These are phyloP conservation scores for Scleropages formosus DNA, from an alignment of 2,797 vertebrate genomes.

Conservation along the genomic window DNA sequence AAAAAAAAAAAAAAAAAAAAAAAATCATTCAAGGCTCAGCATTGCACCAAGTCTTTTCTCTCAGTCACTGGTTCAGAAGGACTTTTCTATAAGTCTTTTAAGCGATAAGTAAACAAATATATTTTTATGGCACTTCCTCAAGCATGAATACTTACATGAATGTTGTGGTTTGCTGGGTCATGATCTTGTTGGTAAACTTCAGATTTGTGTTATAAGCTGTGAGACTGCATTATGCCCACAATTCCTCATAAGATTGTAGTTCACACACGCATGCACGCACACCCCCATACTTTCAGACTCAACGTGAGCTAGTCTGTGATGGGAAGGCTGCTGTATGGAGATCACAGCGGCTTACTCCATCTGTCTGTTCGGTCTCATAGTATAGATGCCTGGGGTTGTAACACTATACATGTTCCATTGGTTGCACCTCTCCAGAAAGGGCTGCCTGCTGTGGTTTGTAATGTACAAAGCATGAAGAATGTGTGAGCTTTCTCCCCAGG, in stretches of 20 bases:
- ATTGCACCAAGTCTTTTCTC: slow-evolving; percentile 29
- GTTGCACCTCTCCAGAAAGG: background rate
- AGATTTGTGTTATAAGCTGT: slow-evolving; percentile 32
- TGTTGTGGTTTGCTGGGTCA: background rate
- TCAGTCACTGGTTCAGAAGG: slow-evolving; percentile 41
- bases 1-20: no score
- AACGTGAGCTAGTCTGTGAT: no score
- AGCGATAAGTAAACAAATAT: slow-evolving; percentile 42
- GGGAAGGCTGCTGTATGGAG: no score
- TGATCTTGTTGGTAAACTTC: slow-evolving; percentile 16
- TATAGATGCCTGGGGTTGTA: background rate
- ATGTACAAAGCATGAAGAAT: slow-evolving; percentile 38
- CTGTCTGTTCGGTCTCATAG: slow-evolving; percentile 34
- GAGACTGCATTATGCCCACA: slow-evolving; percentile 65
- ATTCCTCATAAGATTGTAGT: slow-evolving; percentile 67
- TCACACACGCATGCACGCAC: no score
- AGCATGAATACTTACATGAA: slow-evolving; percentile 4
- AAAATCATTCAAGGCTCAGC: slow-evolving; percentile 35
- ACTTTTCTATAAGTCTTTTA: slow-evolving; percentile 32
- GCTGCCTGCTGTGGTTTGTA: slow-evolving; percentile 30
- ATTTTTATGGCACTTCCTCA: slow-evolving; percentile 63
- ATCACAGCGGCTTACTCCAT: slow-evolving; percentile 23
- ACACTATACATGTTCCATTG: background rate
- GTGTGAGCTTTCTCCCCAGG: background rate
- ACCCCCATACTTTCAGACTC: no score